phyloP scores from a whole-genome alignment of 2,797 vertebrate species.

The Lophotriccus pileatus region DNA sequence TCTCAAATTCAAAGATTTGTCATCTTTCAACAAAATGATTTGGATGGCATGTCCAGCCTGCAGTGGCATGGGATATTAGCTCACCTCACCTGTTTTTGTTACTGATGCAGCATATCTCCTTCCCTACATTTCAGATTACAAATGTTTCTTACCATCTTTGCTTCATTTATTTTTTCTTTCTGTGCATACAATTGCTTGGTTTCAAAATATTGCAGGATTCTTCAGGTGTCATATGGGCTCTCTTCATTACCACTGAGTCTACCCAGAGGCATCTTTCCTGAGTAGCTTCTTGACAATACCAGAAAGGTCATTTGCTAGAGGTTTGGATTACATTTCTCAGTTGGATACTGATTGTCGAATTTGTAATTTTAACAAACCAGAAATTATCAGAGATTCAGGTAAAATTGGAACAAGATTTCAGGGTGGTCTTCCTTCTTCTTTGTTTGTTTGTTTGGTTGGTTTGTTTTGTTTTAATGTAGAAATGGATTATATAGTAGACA shows the following conservation, averaged over 20 bases:
- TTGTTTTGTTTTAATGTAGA: not conserved
- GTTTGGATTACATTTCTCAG: not conserved
- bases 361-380: not conserved
- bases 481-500: not conserved
- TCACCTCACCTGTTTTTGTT: constrained; percentile 31
- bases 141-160: not conserved
- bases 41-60: not conserved
- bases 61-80: not conserved
- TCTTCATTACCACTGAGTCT: not conserved
- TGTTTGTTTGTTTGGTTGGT: not conserved
- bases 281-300: not conserved
- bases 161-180: not conserved
- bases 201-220: not conserved
- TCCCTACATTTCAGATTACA: not conserved
- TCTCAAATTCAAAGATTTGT: constrained; percentile 24
- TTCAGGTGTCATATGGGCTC: not conserved
- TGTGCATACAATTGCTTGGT: not conserved
- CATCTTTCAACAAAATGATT: not conserved
- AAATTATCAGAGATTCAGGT: not conserved
- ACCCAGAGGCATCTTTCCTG: not conserved
- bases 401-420: not conserved
- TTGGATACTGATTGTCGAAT: not conserved
- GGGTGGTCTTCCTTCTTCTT: not conserved
- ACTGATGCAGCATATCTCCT: not conserved
- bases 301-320: not conserved